Evolutionary conservation across 2,113 vertebrate species (phyloP).

Genomic region (Geothlypis trichas): DNA sequence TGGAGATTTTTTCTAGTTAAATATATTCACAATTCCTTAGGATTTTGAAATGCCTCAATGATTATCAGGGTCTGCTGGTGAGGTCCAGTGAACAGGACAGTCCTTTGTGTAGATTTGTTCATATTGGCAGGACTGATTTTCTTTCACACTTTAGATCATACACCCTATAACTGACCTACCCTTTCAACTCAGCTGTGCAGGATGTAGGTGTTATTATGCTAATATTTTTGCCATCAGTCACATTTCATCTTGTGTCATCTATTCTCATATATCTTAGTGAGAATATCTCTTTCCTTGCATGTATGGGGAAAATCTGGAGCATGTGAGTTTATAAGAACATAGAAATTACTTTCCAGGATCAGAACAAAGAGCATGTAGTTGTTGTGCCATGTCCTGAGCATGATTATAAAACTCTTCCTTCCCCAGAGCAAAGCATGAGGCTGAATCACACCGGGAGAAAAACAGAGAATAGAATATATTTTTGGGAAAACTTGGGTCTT

Average conservation of each 20-base stretch:
- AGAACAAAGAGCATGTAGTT: background rate
- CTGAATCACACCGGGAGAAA: background rate
- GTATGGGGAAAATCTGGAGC: background rate
- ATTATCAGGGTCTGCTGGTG: background rate
- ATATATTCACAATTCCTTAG: background rate
- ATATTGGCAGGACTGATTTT: background rate
- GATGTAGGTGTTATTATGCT: background rate
- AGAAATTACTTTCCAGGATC: background rate
- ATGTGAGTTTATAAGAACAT: background rate
- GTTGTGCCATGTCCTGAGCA: background rate
- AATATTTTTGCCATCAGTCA: background rate
- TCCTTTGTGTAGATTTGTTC: background rate
- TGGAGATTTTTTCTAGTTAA: background rate
- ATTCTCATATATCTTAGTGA: background rate
- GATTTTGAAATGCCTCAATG: background rate
- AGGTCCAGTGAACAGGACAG: background rate
- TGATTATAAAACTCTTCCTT: background rate
- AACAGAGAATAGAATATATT: background rate
- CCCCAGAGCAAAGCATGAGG: accelerated
- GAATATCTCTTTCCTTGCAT: background rate
- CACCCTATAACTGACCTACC: background rate
- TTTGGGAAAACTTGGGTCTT: background rate
- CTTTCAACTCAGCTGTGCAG: background rate
- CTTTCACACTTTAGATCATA: background rate
- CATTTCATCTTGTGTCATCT: background rate